Base-by-base conservation (phyloP, 2,888 invertebrate genomes). In the Pristionchus exspectatus region DNA sequence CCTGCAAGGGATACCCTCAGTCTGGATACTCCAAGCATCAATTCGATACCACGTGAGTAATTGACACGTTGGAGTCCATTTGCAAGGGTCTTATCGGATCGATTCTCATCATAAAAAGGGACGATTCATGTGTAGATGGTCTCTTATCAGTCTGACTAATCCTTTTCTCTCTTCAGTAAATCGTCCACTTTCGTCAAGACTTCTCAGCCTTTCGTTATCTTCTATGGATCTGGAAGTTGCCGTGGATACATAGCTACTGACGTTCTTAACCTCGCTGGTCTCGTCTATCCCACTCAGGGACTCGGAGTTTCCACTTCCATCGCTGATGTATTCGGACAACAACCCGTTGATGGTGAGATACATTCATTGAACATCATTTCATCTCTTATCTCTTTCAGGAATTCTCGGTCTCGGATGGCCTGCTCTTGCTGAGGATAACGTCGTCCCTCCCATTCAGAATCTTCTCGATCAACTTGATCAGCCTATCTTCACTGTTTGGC, bases 401-500 rank as follows among this genome's bases (percentile, higher is more conserved):
- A 89, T 90, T 59, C 87, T 87, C 50, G 94, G 94, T 90, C 92
- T 94, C 87, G 94, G 94, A 90, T 94, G 94, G 94, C 94, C 94
- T 89, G 90, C 93, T 30, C 92, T 99, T 95, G 96, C 98, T 0
- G 98, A 98, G 91, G 98, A 98, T 96, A 97, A 97, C 90, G 98
- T 99, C 88, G 96, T 96, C 69, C 98, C 99, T 0, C 97, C 98
- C 88, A 98, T 99, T 96, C 97, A 98, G 96, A 97, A 97, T 95
- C 97, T 99, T 97, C 96, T 97, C 90, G 96, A 96, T 83, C 98
- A 98, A 96, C 93, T 96, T 3, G 92, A 94, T 27, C 95, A 96
- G 92, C 97, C 98, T 0, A 96, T 98, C 84, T 99, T 99, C 96
- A 98, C 98, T 50, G 99, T 99, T 96, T 99, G 98, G 95, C 96